A percentile compares a stretch with the other conserved stretches of the same genome.
phyloP scores from a whole-genome alignment of 2,797 vertebrate genomes.

The Anguilla obscura region DNA sequence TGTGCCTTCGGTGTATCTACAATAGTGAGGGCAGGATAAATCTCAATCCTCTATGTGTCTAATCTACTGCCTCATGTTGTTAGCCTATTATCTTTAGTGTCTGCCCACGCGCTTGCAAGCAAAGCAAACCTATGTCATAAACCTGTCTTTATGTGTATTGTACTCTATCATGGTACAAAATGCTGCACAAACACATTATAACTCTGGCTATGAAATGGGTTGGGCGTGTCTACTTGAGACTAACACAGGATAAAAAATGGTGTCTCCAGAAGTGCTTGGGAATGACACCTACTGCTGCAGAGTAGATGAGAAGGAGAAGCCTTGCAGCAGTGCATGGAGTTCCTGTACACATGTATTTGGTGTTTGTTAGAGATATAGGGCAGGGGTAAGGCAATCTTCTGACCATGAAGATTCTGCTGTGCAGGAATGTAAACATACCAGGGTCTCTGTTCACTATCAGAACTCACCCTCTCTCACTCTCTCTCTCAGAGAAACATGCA shows the following conservation, averaged over 20 bases:
- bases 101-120: not conserved
- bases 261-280: not conserved
- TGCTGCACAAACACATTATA: not conserved
- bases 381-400: slow-evolving; percentile 52
- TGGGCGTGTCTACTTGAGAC: not conserved
- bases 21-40: not conserved
- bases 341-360: slow-evolving; percentile 40
- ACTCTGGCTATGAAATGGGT: not conserved
- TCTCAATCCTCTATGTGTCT: not conserved
- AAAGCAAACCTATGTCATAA: not conserved
- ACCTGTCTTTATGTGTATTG: not conserved
- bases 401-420: slow-evolving; percentile 70
- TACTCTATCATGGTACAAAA: not conserved
- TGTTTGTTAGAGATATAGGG: slow-evolving; percentile 48
- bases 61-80: not conserved
- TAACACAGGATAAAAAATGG: not conserved
- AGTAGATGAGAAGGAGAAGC: not conserved
- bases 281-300: not conserved
- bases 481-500: slow-evolving; percentile 12
- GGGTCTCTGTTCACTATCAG: slow-evolving; percentile 31
- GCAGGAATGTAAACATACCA: slow-evolving; percentile 64
- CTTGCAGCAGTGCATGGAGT: not conserved
- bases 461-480: not conserved
- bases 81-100: not conserved
- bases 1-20: not conserved